A percentile compares a stretch with the other conserved stretches of the same genome.
Evolutionary conservation across 2,113 vertebrate genomes (phyloP).

Genomic region (Pangasianodon gigas): DNA sequence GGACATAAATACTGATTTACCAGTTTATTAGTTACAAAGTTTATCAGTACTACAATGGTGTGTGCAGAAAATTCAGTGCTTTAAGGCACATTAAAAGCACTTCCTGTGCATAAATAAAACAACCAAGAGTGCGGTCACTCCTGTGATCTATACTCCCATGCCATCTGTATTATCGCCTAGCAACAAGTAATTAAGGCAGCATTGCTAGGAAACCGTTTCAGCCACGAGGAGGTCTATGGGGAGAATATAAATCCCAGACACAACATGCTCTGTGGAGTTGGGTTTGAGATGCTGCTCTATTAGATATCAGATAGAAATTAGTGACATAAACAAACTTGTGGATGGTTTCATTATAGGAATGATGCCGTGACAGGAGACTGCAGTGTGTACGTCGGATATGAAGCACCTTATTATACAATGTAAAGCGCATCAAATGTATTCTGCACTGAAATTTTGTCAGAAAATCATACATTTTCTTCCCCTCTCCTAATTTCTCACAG

Average conservation of each 20-base stretch:
- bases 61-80: not conserved
- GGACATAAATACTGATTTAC: not conserved
- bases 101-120: constrained; percentile 41
- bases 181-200: constrained; percentile 57
- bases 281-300: not conserved
- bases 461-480: too few species aligned
- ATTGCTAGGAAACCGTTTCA: constrained; percentile 59
- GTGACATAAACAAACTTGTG: not conserved
- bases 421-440: not conserved
- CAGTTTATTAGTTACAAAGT: not conserved
- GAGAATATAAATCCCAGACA: constrained; percentile 39
- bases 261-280: constrained; percentile 25
- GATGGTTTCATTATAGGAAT: not conserved
- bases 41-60: not conserved
- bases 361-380: not conserved
- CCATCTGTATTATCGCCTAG: constrained; percentile 61
- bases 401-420: not conserved
- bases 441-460: not conserved
- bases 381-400: not conserved
- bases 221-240: constrained; percentile 40
- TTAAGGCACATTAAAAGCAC: not conserved
- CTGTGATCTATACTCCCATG: constrained; percentile 54
- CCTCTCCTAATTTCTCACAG: not conserved
- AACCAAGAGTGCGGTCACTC: constrained; percentile 38
- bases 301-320: not conserved